Evolutionary conservation across 2,113 vertebrate species (phyloP).

Genomic region (Casuarius casuarius): DNA sequence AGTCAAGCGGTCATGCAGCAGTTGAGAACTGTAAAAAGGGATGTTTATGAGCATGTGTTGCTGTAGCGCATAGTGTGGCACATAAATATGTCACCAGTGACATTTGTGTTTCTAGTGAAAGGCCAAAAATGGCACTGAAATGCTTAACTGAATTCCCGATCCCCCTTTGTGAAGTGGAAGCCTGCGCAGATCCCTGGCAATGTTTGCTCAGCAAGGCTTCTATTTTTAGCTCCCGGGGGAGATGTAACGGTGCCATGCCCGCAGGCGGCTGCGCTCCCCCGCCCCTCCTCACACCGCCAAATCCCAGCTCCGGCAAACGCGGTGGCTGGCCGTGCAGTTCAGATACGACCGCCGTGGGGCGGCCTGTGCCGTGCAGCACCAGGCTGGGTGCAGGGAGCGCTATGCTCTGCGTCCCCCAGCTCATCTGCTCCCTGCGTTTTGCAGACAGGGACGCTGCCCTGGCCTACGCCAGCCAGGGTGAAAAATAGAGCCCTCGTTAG

Average conservation of each 20-base stretch:
- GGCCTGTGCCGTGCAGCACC: rapidly evolving
- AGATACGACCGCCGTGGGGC: rapidly evolving
- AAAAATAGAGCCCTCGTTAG: background rate
- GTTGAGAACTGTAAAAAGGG: background rate
- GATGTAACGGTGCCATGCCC: background rate
- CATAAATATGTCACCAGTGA: constrained; percentile 11
- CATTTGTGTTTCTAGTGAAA: background rate
- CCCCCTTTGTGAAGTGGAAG: background rate
- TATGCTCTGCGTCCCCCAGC: background rate
- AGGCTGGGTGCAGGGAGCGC: background rate
- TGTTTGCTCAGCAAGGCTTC: background rate
- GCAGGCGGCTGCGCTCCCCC: background rate
- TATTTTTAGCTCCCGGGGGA: background rate
- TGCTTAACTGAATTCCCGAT: background rate
- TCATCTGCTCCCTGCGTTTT: background rate
- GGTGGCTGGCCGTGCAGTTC: background rate
- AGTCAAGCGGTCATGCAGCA: background rate
- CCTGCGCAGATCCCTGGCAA: background rate
- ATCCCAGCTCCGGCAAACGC: rapidly evolving
- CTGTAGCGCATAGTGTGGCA: background rate
- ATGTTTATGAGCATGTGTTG: constrained; percentile 9
- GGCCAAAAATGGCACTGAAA: background rate
- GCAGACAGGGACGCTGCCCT: background rate
- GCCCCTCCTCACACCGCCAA: background rate
- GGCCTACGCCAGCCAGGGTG: background rate